phyloP scores from a whole-genome alignment of 2,888 invertebrate species.

The Papilio elwesi region DNA sequence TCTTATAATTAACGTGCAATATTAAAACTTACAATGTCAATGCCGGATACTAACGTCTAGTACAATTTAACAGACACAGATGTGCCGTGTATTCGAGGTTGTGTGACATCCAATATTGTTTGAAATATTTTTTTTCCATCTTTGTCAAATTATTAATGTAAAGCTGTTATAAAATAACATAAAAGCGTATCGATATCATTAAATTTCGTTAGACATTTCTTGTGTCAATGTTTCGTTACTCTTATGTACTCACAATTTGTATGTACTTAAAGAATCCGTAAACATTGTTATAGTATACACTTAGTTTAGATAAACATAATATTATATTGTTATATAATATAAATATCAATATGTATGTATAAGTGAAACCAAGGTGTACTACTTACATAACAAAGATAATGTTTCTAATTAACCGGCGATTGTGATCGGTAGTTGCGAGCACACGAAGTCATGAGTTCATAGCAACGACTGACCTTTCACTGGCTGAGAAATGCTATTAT shows the following conservation, averaged over 20 bases:
- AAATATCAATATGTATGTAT: not conserved
- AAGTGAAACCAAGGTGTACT: constrained; percentile 21
- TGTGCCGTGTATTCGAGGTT: no score
- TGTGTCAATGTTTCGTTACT: not conserved
- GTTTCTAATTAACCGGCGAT: constrained; percentile 56
- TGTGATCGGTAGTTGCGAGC: constrained; percentile 49
- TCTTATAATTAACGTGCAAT: no score
- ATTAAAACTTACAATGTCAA: no score
- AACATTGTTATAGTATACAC: not conserved
- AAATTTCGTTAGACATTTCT: not conserved
- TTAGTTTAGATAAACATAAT: constrained; percentile 6
- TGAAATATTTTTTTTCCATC: no score
- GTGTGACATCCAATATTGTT: no score
- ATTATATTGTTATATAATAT: no score
- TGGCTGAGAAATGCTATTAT: constrained; percentile 63
- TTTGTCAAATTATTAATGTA: no score
- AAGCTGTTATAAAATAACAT: not conserved
- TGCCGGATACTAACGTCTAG: no score
- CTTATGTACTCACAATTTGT: no score
- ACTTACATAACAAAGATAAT: constrained; percentile 41
- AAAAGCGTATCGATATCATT: not conserved
- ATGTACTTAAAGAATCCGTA: constrained; percentile 9
- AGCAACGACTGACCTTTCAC: constrained; percentile 64
- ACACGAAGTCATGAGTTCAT: constrained; percentile 52
- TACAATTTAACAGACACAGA: no score